A percentile compares a stretch with the other conserved stretches of the same genome.
phyloP scores from a whole-genome alignment of 2,888 invertebrate genomes.

The Serripes groenlandicus region DNA sequence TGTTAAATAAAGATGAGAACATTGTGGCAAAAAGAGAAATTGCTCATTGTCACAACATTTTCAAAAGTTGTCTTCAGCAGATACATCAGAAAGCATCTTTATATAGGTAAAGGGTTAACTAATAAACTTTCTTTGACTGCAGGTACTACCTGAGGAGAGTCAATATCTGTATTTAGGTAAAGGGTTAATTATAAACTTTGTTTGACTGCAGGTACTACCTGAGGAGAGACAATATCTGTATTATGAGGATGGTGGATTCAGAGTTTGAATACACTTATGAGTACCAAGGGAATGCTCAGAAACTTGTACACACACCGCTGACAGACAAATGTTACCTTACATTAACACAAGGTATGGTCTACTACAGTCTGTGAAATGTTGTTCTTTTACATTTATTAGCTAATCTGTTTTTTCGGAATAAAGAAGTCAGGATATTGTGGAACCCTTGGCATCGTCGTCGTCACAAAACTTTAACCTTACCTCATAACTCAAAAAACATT shows the following conservation, averaged over 20 bases:
- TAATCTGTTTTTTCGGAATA: too few species aligned
- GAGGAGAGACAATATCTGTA: conserved; percentile 88
- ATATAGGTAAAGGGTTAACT: too few species aligned
- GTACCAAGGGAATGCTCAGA: conserved; percentile 98
- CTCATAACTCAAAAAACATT: too few species aligned
- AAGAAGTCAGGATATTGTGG: too few species aligned
- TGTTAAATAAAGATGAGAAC: not conserved
- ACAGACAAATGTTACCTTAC: conserved; percentile 99
- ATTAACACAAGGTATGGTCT: conserved; percentile 94
- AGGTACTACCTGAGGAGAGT: conserved; percentile 90
- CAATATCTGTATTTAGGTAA: too few species aligned
- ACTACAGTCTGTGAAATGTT: too few species aligned
- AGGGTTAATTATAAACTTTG: too few species aligned
- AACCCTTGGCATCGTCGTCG: too few species aligned
- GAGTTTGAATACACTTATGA: conserved; percentile 98
- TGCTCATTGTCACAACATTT: not conserved
- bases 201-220: conserved; percentile 91
- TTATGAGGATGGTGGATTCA: conserved; percentile 96
- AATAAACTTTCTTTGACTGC: conserved; percentile 73
- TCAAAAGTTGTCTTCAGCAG: too few species aligned
- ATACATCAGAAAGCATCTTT: too few species aligned
- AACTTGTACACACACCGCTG: conserved; percentile 97
- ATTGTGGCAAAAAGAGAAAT: not conserved
- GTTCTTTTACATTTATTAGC: too few species aligned
- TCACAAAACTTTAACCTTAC: too few species aligned